Evolutionary conservation across 2,888 invertebrate species (phyloP), one percentile per base, ranked within the genome.

Genomic region (Lysandra coridon): DNA sequence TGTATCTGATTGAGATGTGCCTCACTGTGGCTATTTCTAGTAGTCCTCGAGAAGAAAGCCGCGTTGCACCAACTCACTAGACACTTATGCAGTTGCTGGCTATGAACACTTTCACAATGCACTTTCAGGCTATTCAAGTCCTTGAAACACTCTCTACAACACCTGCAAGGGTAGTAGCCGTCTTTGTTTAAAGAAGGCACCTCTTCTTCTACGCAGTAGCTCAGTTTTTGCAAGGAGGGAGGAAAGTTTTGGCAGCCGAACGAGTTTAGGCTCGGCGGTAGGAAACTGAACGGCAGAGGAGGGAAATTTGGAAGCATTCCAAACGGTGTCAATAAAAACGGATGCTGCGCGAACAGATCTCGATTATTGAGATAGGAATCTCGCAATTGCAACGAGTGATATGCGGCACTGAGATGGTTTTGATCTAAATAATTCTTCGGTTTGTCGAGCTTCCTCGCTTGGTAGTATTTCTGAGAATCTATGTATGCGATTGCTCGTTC

Each of bases 1-100:
- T 91, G 92, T 84, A 92, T 89, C 83, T 92, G 87, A 82, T 89
- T 88, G 4, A 90, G 87, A 82, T 96, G 96, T 83, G 96, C 96
- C 85, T 97, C 97, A 81, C 96, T 96, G 90, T 98, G 98, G 78
- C 96, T 95, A 87, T 97, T 97, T 81, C 98, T 95, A 83, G 97
- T 96, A 82, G 97, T 97, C 84, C 97, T 95, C 14, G 97, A 97
- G 81, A 97, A 96, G 91, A 98, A 98, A 77, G 97, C 96, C 84
- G 97, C 96, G 78, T 96, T 96, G 90, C 98, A 97, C 17, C 97
- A 97, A 80, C 95, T 95, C 78, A 97, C 95, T n/a, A 96, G 96
- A 91, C 98, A 98, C 82, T 96, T 95, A 85, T 96, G 96, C 91
- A 97, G 95, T 80, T 97, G 96, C 80, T 96, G 95, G 57, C 94